These are phyloP conservation scores for Scaeva pyrastri DNA, from an alignment of 2,888 invertebrate species.

Conservation along the genomic window DNA sequence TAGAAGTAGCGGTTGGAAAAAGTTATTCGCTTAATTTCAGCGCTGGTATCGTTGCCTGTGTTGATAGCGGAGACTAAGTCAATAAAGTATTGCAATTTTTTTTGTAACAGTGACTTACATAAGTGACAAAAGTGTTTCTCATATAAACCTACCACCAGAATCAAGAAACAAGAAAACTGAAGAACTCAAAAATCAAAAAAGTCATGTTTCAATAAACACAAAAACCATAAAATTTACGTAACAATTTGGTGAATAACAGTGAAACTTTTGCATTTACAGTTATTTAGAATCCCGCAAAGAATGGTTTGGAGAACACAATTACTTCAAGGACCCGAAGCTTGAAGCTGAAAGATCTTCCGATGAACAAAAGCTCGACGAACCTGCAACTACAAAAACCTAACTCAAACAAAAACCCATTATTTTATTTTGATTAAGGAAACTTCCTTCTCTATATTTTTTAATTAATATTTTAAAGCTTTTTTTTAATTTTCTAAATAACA, in stretches of 20 bases:
- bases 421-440: slow-evolving; percentile 35
- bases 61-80: too few relatives aligned
- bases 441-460: slow-evolving; percentile 54
- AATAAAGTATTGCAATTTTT: too few relatives aligned
- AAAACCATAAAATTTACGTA: too few relatives aligned
- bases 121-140: not conserved
- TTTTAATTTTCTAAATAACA: slow-evolving; percentile 71
- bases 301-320: slow-evolving; percentile 92
- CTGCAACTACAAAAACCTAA: slow-evolving; percentile 44
- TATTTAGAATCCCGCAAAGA: slow-evolving; percentile 91
- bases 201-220: not conserved
- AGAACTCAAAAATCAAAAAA: not conserved
- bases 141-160: not conserved
- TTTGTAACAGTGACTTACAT: too few relatives aligned
- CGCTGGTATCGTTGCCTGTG: too few relatives aligned
- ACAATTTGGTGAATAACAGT: too few relatives aligned
- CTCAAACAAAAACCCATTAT: not conserved
- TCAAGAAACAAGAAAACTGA: not conserved
- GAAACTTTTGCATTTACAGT: slow-evolving; percentile 85
- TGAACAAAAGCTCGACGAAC: slow-evolving; percentile 27
- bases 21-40: too few relatives aligned
- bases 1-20: too few relatives aligned
- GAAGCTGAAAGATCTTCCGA: slow-evolving; percentile 46
- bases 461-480: slow-evolving; percentile 75
- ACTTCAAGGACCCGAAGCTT: slow-evolving; percentile 81